These are phyloP conservation scores for Mechanitis mazaeus DNA, from an alignment of 2,888 invertebrate genomes.

Conservation along the genomic window DNA sequence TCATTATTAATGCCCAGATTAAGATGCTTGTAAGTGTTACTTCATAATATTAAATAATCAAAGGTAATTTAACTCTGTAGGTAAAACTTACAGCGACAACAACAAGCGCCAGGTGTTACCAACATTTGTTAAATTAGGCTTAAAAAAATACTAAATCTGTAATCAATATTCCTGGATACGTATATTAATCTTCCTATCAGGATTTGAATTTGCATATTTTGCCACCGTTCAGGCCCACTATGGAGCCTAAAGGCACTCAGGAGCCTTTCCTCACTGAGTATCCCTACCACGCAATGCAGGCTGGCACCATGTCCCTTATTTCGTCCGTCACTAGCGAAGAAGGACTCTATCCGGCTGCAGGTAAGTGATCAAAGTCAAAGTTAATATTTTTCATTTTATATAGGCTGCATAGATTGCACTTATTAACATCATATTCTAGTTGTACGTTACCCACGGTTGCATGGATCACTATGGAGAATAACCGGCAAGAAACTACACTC, in stretches of 20 bases:
- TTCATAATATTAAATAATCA: not conserved
- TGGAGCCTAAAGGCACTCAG: slow-evolving; percentile 69
- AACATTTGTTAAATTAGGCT: no score
- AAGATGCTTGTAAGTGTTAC: slow-evolving; percentile 74
- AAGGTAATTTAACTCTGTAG: no score
- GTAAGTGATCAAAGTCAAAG: slow-evolving; percentile 35
- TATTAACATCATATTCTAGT: no score
- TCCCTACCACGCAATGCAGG: slow-evolving; percentile 78
- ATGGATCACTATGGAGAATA: no score
- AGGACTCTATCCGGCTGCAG: slow-evolving; percentile 83
- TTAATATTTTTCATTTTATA: no score
- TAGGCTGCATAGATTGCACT: no score
- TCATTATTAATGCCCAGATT: slow-evolving; percentile 76
- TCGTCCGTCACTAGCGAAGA: slow-evolving; percentile 82
- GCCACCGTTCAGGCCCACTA: slow-evolving; percentile 83
- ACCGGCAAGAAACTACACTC: no score
- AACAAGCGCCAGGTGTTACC: no score
- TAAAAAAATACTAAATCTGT: no score
- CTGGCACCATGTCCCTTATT: slow-evolving; percentile 81
- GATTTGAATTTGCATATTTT: slow-evolving; percentile 80
- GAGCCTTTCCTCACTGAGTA: slow-evolving; percentile 81
- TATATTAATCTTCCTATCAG: slow-evolving; percentile 33
- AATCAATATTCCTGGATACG: no score
- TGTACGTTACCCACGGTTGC: no score
- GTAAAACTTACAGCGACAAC: no score